Evolutionary conservation across 1,140 invertebrate genomes (phyloP).

Genomic region (Muscidifurax raptorellus): DNA sequence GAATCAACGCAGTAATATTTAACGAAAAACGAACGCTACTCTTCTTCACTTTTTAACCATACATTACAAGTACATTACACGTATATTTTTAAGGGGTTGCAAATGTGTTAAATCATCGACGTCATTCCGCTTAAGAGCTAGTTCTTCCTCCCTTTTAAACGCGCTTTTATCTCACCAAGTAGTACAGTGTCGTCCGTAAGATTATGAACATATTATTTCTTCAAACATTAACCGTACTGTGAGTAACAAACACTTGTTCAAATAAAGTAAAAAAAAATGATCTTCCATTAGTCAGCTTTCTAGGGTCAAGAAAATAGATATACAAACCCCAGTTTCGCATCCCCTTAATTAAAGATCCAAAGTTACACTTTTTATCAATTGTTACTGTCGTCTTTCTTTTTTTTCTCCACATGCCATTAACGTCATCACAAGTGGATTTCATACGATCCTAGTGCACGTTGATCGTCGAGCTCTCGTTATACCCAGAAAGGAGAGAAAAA

Average conservation of each 20-base stretch:
- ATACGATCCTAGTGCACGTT: background rate
- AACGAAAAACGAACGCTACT: constrained; percentile 26
- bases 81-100: constrained; percentile 33
- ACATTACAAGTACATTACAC: constrained; percentile 46
- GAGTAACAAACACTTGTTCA: background rate
- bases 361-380: constrained; percentile 5
- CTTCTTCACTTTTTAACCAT: constrained; percentile 39
- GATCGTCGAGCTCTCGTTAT: background rate
- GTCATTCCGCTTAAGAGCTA: constrained; percentile 34
- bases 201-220: constrained; percentile 34
- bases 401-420: background rate
- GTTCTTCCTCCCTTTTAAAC: background rate
- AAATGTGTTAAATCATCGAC: constrained; percentile 16
- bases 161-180: background rate
- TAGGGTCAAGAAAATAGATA: constrained; percentile 14
- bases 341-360: constrained; percentile 36
- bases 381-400: background rate
- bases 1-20: constrained; percentile 34
- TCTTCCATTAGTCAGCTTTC: constrained; percentile 18
- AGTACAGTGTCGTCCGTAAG: constrained; percentile 7
- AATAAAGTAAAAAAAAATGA: constrained; percentile 28
- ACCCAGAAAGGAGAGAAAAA: constrained; percentile 22
- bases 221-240: constrained; percentile 19
- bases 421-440: constrained; percentile 14
- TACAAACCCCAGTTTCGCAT: constrained; percentile 27